Base-by-base conservation (phyloP, 2,113 vertebrate species). In the Muscicapa adusta region DNA sequence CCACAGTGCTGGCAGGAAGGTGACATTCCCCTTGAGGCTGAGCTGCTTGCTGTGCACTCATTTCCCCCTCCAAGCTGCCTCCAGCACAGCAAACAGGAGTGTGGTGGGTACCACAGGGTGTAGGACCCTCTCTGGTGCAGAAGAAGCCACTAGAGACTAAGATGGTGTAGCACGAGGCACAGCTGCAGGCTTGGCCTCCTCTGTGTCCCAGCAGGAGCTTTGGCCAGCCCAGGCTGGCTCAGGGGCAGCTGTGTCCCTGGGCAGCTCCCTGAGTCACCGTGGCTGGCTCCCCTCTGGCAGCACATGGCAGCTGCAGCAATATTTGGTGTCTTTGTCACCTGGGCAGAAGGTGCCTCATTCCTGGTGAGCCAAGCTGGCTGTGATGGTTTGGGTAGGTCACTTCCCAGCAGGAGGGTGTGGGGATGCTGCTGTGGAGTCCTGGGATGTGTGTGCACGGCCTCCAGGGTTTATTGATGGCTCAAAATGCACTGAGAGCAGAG, bases 41-140 rank as follows among this genome's bases (percentile, higher is more conserved):
- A 68, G 50, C 48, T 67, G 23, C 40, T 51, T 0, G 0, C 45
- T 56, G 33, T 53, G 38, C 14, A 2, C 29, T 43, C 15, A 13
- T 40, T 81, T 60, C 40, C 63, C 34, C 50, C 63, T 56, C 42
- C 23, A n/a, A 68, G 18, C 38, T 63, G 50, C 45, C 42, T 66
- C 71, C n/a, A 40, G 36, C 40, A 63, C 48, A 74, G 70, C 28
- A 45, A n/a, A 50, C 5, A 48, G 24, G 33, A 73, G 38, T 6
- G 31, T n/a, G 71, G 42, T 70, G 42, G 25, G 24, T 12, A 78
- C 8, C 14, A 50, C 33, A 60, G 47, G 61, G 72, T 4, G 23
- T 31, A 31, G 51, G 47, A 34, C 48, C 12, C 33, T 54, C n/a
- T 23, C 28, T 38, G 45, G 38, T 4, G 1, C 18, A 85, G 67